Base-by-base conservation (phyloP, 2,888 invertebrate species). In the Pycnomerus fuliginosus region DNA sequence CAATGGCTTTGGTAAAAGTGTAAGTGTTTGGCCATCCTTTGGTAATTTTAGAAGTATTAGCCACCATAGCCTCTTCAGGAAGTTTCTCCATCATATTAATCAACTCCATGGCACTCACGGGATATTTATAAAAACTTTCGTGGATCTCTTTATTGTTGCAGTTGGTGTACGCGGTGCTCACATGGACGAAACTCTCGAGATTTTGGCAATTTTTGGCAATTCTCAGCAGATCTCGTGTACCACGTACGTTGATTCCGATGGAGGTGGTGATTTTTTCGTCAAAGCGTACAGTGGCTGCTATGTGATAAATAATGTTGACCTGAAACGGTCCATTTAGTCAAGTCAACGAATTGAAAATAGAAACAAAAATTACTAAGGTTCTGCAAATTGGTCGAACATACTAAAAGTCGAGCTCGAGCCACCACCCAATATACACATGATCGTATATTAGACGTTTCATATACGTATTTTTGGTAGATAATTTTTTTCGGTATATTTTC, bases 1-100 rank as follows among this genome's bases (percentile, higher is more conserved):
- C 89, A 34, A 92, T 64, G 0, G 90, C 87, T 74, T 93, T 93
- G 1, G 91, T 90, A 65, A 85, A 89, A 0, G 89, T 87, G 72
- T 93, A 93, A 0, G 90, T 90, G 67, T 92, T 92, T 0, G 91
- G 91, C 77, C 88, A 86, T 0, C 76, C 65, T 11, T 79, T 80
- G 12, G 82, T 61, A n/a, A 81, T 71, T 22, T 82, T 82, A 67
- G 4, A 5, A 8, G 20, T 20, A 8, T 8, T 20, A 20, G 4
- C 8, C 20, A 20, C 5, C 4, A 20, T 4, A 8, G 20, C 20
- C 20, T 20, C 20, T 8, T 20, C 20, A 8, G 20, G 20, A 4
- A 8, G 4, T 4, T 4, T 8, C 4, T 20, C 20, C 5, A 4
- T 5, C 20, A 20, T 4, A 4, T 4, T 20, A 5, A 20, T 20